Base-by-base conservation (phyloP, 2,888 invertebrate genomes). In the Diarsia dahlii region DNA sequence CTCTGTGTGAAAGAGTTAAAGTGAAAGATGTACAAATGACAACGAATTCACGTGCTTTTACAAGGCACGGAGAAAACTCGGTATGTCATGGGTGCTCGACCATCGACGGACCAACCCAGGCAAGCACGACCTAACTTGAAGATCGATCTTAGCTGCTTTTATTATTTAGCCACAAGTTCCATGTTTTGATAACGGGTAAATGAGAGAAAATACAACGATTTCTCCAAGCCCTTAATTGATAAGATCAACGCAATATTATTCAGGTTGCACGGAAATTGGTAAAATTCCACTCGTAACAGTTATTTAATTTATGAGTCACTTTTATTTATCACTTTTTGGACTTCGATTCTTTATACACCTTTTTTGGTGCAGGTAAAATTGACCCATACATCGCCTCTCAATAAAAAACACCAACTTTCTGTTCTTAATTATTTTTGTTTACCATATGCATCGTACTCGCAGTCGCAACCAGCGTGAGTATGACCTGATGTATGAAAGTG, bases 201-300 rank as follows among this genome's bases (percentile, higher is more conserved):
- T 50, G 28, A 45, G 28, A 15, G 20, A 39, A 70, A 56, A 58
- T 66, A 6, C 28, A 39, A 5, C n/a, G 52, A 75, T 76, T 62
- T 76, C 66, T 52, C 46, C 15, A 50, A 60, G 65, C 34, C 34
- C 46, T 76, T 56, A 52, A 54, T 77, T 64, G 64, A 76, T 77
- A 76, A 66, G 20, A 62, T 78, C 54, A 60, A 15, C 56, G 15
- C 45, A 52, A 45, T 64, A 65, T 54, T 54, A 39, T 52, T 52
- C 23, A 39, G 34, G 18, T 15, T 15, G 60, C 15, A 12, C 28
- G n/a, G 50, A 76, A 58, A 1, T 4, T 45, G 50, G 45, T 54
- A 58, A 62, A 60, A 65, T 48, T 45, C 48, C 13, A 39, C n/a
- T 60, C 48, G 15, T 67, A 71, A 78, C 78, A 54, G 62, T 77